Evolutionary conservation across 2,113 vertebrate species (phyloP).

Genomic region (Chroicocephalus ridibundus): DNA sequence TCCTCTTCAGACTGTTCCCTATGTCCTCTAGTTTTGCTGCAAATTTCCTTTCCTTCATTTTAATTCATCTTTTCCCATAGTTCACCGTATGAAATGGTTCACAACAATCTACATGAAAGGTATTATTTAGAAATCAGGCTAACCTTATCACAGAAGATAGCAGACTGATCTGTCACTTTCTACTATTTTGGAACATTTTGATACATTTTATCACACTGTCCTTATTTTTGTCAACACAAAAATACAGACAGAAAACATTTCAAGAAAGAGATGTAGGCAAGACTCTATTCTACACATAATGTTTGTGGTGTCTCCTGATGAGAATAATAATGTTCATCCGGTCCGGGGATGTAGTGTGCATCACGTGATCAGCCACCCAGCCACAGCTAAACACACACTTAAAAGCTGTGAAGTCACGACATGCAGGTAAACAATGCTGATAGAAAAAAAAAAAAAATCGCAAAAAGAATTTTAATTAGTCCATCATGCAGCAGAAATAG

Average conservation of each 20-base stretch:
- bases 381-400: too few relatives aligned
- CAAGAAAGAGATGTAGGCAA: neutral
- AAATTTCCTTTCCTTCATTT: neutral
- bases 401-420: neutral
- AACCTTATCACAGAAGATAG: neutral
- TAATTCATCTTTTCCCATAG: neutral
- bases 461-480: neutral
- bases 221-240: neutral
- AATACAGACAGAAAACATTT: neutral
- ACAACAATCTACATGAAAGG: neutral
- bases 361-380: neutral
- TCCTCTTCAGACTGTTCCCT: neutral
- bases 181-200: neutral
- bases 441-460: neutral
- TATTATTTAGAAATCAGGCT: neutral
- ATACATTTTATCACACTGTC: neutral
- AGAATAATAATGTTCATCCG: neutral
- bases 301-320: neutral
- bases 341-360: neutral
- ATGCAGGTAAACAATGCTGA: neutral
- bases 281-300: neutral
- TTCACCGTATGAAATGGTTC: neutral
- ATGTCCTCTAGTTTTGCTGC: neutral
- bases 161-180: neutral
- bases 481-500: neutral